A percentile compares a stretch with the other conserved stretches of the same genome.
Evolutionary conservation across 1,140 invertebrate species (phyloP).

Genomic region (Helicoverpa armigera): DNA sequence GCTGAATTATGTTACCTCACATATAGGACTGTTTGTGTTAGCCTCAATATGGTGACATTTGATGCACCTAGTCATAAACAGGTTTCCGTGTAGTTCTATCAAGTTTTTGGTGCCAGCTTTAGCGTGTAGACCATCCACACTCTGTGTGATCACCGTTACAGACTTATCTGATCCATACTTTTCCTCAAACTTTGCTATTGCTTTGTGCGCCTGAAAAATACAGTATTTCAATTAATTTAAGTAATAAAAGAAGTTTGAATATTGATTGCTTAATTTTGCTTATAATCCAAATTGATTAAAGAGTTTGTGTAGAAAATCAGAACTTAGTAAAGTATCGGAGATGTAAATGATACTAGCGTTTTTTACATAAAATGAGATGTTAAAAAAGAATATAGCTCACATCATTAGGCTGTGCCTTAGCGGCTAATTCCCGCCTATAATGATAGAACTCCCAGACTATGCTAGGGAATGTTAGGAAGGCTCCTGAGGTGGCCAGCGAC

Average conservation of each 20-base stretch:
- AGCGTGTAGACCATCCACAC: conserved; percentile 2
- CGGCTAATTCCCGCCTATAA: conserved; percentile 86
- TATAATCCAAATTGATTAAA: too few relatives aligned
- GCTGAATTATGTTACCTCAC: neutral
- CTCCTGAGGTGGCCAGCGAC: conserved; percentile 84
- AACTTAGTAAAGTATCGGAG: too few relatives aligned
- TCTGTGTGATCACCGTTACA: conserved; percentile 20
- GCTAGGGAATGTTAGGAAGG: conserved; percentile 84
- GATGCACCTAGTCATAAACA: conserved; percentile 15
- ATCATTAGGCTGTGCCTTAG: conserved; percentile 85
- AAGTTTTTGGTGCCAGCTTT: conserved; percentile 1
- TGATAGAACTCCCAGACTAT: conserved; percentile 89
- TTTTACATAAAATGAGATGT: too few relatives aligned
- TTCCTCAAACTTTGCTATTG: conserved; percentile 7
- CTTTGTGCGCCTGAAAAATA: conserved; percentile 23
- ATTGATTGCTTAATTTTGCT: too few relatives aligned
- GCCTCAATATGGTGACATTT: neutral
- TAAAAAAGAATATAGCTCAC: conserved; percentile 64
- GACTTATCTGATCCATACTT: conserved; percentile 1
- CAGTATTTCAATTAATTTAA: neutral
- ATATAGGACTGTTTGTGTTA: conserved; percentile 1
- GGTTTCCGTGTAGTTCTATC: neutral
- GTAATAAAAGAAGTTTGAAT: too few relatives aligned
- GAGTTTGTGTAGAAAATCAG: too few relatives aligned
- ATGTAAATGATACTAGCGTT: too few relatives aligned